Conservation (phyloP, 2,797 vertebrate genomes). For the Thaleichthys pacificus region DNA sequence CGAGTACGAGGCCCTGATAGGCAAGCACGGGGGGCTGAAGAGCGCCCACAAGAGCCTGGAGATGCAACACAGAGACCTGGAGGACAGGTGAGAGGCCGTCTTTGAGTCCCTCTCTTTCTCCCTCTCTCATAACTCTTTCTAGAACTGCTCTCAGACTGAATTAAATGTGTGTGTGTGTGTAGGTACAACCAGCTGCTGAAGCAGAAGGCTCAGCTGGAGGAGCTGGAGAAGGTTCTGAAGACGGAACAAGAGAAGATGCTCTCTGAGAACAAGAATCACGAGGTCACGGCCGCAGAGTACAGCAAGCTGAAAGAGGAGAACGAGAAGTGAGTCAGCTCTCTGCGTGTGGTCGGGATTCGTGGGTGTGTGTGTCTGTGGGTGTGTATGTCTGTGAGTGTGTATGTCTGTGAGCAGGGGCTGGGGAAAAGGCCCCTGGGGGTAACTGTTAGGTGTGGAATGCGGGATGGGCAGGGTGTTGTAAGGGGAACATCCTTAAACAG, state of each 20-base stretch:
- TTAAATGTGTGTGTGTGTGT: constrained; percentile 19
- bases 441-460: constrained; percentile 1
- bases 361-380: not conserved
- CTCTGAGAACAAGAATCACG: constrained; percentile 85
- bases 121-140: not conserved
- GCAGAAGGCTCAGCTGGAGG: constrained; percentile 91
- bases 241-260: constrained; percentile 91
- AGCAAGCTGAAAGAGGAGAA: constrained; percentile 87
- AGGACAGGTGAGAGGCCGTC: constrained; percentile 83
- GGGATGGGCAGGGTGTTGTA: not conserved
- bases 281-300: constrained; percentile 82
- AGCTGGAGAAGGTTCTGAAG: constrained; percentile 90
- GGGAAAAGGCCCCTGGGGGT: not conserved
- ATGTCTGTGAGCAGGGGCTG: not conserved
- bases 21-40: constrained; percentile 93
- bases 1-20: constrained; percentile 91
- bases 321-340: constrained; percentile 76
- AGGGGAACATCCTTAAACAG: constrained; percentile 5
- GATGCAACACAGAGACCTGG: constrained; percentile 90
- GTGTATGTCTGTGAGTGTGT: not conserved
- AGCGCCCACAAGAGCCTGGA: constrained; percentile 91
- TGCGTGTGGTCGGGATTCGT: not conserved
- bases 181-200: constrained; percentile 95
- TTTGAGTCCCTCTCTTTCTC: not conserved
- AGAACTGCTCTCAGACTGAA: not conserved